Evolutionary conservation across 2,888 invertebrate species (phyloP).

Genomic region (Xestia c-nigrum): DNA sequence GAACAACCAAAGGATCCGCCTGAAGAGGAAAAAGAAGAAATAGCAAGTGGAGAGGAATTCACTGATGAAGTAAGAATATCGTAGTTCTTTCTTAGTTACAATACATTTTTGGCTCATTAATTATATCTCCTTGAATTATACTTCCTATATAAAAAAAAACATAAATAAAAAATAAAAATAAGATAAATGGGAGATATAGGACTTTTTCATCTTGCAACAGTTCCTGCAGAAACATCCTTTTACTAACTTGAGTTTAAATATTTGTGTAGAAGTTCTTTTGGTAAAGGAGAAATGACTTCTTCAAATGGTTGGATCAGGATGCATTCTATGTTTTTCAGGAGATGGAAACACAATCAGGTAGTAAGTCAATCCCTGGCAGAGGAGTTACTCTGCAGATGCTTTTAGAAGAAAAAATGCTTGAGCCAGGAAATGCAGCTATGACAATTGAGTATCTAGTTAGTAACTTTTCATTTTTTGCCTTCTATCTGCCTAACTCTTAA

Average conservation of each 20-base stretch:
- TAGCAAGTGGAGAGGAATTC: conserved; percentile 87
- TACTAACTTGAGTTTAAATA: neutral
- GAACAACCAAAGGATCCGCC: conserved; percentile 76
- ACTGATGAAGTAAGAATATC: conserved; percentile 82
- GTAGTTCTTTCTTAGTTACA: neutral
- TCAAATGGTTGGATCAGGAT: neutral
- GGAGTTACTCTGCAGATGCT: conserved; percentile 96
- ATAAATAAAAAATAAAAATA: neutral
- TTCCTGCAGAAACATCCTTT: neutral
- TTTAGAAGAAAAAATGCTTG: conserved; percentile 95
- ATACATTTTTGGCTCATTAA: neutral
- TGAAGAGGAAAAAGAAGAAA: conserved; percentile 86
- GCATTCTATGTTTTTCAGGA: conserved; percentile 76
- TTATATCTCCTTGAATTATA: neutral
- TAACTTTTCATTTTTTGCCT: conserved; percentile 3
- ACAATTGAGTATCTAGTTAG: conserved; percentile 97
- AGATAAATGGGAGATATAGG: neutral
- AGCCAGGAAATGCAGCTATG: conserved; percentile 95
- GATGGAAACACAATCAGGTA: conserved; percentile 86
- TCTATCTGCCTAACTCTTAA: neutral
- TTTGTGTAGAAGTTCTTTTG: neutral
- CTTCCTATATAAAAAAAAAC: no score
- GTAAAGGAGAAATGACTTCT: neutral
- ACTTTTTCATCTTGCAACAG: neutral
- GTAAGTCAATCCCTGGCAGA: conserved; percentile 89